Base-by-base conservation (phyloP, 1,140 invertebrate genomes). In the Palaemon carinicauda region DNA sequence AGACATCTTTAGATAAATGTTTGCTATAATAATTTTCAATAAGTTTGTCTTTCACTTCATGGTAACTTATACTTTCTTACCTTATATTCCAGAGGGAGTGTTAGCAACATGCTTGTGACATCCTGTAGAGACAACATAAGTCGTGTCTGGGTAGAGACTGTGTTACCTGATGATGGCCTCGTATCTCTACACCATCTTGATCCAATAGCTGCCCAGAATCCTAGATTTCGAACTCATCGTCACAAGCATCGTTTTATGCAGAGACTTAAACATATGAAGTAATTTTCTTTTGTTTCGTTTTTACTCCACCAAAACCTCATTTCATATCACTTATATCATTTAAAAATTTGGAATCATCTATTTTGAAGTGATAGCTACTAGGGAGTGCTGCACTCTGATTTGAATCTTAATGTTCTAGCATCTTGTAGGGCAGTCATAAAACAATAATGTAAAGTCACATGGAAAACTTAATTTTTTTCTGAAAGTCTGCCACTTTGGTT, bases 81-180 rank as follows among this genome's bases (percentile, higher is more conserved):
- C n/a, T 50, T 51, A n/a, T 52, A 3, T 27, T 31, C n/a, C 91
- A 98, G 97, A 91, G 96, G 97, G 29, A 97, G 97, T 75, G 97
- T 99, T 50, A 97, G 97, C 78, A 99, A 99, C 92, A 98, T 99
- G 95, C 92, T 99, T 88, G 96, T 99, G 41, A 99, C 98, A 71
- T 99, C 98, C 17, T 99, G 98, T 92, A 94, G 96, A 90, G 98
- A 99, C 92, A 99, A 99, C 92, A 99, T 99, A 89, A 99, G 98
- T 91, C 95, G 98, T 77, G 95, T 99, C 89, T 99, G 98, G 98
- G 96, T 97, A 27, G 98, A 99, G 92, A 99, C 98, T 3, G 95
- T 99, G 87, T 93, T 99, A 80, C 97, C 98, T 0, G 98, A 99
- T 91, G 97, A 99, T 94, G 97, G 98, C 50, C 92, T 98, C 88